Evolutionary conservation across 2,113 vertebrate genomes (phyloP).

Genomic region (Tragelaphus imberbis): DNA sequence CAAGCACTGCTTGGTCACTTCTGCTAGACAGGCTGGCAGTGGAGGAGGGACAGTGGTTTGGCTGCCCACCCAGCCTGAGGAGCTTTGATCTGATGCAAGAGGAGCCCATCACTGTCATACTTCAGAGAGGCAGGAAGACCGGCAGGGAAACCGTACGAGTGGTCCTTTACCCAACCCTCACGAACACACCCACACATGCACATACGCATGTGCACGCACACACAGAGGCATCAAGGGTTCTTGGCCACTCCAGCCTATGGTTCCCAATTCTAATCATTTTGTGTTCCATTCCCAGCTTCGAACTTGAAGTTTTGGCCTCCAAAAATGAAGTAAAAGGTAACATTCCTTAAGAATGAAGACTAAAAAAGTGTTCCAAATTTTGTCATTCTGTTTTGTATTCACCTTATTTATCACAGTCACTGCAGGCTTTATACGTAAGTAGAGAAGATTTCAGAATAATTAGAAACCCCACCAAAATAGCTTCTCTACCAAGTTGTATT

Average conservation of each 20-base stretch:
- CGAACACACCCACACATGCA: accelerated
- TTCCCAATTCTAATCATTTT: not conserved
- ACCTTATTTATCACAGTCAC: not conserved
- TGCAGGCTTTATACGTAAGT: not conserved
- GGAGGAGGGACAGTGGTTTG: not conserved
- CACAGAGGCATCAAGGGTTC: not conserved
- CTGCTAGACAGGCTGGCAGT: not conserved
- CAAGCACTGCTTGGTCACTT: not conserved
- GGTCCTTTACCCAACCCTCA: not conserved
- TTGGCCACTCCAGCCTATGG: not conserved
- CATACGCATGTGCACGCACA: accelerated
- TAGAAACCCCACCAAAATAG: not conserved
- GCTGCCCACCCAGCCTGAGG: not conserved
- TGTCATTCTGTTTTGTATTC: not conserved
- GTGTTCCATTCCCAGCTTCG: not conserved
- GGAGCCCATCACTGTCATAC: not conserved
- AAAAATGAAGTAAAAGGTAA: not conserved
- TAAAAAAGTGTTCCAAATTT: not conserved
- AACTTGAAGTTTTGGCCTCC: not conserved
- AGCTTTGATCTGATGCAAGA: not conserved
- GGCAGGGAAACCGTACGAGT: not conserved
- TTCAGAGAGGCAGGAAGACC: not conserved
- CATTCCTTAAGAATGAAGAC: not conserved
- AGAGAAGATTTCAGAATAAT: not conserved
- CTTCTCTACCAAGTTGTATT: not conserved